Percentiles rank a stretch among this genome's conserved stretches.
These are phyloP conservation scores for Cancer borealis DNA, from an alignment of 2,888 invertebrate species.

Conservation along the genomic window DNA sequence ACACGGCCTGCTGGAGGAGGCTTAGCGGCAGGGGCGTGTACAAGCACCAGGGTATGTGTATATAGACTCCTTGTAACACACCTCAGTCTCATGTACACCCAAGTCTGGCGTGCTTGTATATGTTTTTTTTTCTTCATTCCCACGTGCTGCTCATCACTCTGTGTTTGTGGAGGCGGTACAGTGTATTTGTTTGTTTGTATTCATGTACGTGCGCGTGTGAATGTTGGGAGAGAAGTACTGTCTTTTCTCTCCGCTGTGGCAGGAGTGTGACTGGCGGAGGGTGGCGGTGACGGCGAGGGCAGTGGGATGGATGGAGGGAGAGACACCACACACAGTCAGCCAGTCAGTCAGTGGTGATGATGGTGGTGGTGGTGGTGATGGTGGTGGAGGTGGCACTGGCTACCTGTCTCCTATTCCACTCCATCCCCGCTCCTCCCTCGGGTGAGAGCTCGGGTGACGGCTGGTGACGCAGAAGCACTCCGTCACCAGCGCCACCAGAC, in stretches of 20 bases:
- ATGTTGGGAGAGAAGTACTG: no score
- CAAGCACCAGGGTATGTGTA: background rate
- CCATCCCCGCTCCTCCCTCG: background rate
- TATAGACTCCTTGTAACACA: background rate
- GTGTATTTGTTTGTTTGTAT: no score
- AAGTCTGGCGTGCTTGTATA: background rate
- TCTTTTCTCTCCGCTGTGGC: no score
- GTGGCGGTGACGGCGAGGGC: background rate
- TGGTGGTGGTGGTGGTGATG: background rate
- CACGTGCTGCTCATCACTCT: no score
- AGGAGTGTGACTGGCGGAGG: background rate
- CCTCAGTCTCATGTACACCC: background rate
- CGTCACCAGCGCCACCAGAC: background rate
- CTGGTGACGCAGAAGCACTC: background rate
- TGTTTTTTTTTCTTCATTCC: no score
- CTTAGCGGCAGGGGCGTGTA: background rate
- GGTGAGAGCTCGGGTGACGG: no score
- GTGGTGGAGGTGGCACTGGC: background rate
- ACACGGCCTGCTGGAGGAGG: background rate
- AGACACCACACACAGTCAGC: background rate
- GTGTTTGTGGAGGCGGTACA: no score
- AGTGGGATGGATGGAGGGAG: background rate
- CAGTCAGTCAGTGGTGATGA: background rate
- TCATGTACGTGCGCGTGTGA: no score
- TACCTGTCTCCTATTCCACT: background rate